A percentile compares a stretch with the other conserved stretches of the same genome.
These are phyloP conservation scores for Drosophila asahinai DNA, from an alignment of 1,140 invertebrate genomes.

Conservation along the genomic window DNA sequence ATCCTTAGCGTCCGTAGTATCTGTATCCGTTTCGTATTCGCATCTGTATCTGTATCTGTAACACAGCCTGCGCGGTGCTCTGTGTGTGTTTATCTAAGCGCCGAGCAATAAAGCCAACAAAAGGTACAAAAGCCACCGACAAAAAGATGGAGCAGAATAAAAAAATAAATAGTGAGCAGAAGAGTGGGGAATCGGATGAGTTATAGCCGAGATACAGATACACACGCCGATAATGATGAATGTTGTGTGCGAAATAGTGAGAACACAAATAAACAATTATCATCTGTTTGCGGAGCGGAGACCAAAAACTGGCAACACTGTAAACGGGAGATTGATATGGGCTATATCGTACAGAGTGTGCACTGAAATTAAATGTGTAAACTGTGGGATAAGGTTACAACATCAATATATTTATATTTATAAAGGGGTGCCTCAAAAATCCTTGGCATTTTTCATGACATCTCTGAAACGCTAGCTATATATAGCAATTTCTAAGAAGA, in stretches of 20 bases:
- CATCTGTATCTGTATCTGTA: constrained; percentile 22
- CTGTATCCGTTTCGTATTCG: constrained; percentile 15
- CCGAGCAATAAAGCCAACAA: constrained; percentile 45
- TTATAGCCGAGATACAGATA: constrained; percentile 44
- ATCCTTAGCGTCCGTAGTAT: constrained; percentile 12
- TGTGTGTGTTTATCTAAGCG: constrained; percentile 49
- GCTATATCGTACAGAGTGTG: background rate
- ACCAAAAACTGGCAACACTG: constrained; percentile 18
- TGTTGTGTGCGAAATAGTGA: constrained; percentile 25
- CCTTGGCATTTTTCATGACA: too few relatives aligned
- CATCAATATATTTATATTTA: too few relatives aligned
- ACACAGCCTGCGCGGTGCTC: constrained; percentile 10
- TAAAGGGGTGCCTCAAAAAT: too few relatives aligned
- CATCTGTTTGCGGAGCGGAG: constrained; percentile 26
- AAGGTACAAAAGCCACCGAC: constrained; percentile 51
- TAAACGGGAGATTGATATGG: constrained; percentile 25
- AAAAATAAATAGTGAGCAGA: background rate
- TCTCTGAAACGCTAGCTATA: too few relatives aligned
- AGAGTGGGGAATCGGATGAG: constrained; percentile 27
- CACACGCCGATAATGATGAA: constrained; percentile 35
- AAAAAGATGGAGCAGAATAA: constrained; percentile 16
- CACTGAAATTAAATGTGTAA: constrained; percentile 7
- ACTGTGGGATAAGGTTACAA: background rate
- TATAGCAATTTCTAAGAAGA: background rate
- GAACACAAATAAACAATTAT: constrained; percentile 51